Evolutionary conservation across 2,888 invertebrate genomes (phyloP).

Genomic region (Hemistola chrysoprasaria): DNA sequence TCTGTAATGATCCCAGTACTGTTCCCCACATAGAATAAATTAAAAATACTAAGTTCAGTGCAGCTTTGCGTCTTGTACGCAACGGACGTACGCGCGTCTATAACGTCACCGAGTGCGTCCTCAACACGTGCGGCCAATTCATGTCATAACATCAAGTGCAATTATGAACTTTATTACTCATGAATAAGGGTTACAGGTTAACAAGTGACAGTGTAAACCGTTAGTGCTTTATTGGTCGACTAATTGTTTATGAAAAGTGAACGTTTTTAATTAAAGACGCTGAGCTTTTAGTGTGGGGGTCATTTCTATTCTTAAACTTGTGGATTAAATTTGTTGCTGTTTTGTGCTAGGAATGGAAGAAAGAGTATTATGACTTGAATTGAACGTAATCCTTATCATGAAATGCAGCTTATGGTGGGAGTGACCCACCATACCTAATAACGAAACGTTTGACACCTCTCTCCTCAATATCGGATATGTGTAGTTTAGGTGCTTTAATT

Average conservation of each 20-base stretch:
- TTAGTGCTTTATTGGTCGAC: constrained; percentile 33
- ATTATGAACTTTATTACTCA: constrained; percentile 16
- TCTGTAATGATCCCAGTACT: too few relatives aligned
- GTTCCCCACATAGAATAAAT: too few relatives aligned
- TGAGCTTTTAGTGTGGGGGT: not conserved
- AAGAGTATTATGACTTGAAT: too few relatives aligned
- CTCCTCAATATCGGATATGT: too few relatives aligned
- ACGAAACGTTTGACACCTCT: too few relatives aligned
- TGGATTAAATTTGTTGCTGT: not conserved
- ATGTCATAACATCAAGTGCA: not conserved
- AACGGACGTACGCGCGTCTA: constrained; percentile 34
- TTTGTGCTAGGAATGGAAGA: too few relatives aligned
- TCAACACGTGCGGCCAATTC: constrained; percentile 9
- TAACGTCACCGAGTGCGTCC: constrained; percentile 30
- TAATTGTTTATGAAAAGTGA: constrained; percentile 36
- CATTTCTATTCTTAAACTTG: constrained; percentile 5
- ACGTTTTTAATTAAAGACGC: constrained; percentile 38
- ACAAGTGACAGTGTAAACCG: constrained; percentile 10
- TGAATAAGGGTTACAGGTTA: constrained; percentile 1
- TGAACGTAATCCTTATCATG: too few relatives aligned
- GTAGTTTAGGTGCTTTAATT: too few relatives aligned
- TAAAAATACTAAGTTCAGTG: too few relatives aligned
- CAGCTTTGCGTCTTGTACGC: constrained; percentile 37
- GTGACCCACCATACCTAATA: too few relatives aligned
- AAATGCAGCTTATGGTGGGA: too few relatives aligned